Conservation (phyloP, 2,797 vertebrate species). For the Channallabes apus region DNA sequence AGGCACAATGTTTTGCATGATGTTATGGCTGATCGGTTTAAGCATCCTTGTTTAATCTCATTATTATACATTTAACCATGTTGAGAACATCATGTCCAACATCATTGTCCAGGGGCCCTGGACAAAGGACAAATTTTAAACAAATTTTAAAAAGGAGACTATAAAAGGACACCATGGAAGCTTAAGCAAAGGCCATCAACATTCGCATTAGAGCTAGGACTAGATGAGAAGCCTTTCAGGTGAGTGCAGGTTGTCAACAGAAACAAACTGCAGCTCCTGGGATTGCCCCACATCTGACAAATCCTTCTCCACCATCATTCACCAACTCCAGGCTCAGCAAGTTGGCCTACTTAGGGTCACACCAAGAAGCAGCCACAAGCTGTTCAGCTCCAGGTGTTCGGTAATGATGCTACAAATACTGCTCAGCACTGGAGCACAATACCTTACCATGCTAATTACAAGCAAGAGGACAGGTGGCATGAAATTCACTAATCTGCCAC, state of each 20-base stretch:
- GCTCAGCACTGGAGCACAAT: constrained; percentile 66
- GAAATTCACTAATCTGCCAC: constrained; percentile 51
- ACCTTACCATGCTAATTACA: constrained; percentile 75
- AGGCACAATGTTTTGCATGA: too few species aligned
- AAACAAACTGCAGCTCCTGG: constrained; percentile 92
- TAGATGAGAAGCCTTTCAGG: constrained; percentile 83
- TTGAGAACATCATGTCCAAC: too few species aligned
- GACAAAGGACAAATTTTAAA: constrained; percentile 12
- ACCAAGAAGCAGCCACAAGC: constrained; percentile 78
- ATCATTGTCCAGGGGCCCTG: too few species aligned
- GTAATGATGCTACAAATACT: constrained; percentile 77
- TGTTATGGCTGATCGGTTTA: too few species aligned
- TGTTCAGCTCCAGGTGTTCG: constrained; percentile 83
- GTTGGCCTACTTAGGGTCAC: constrained; percentile 77
- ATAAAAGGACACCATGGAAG: constrained; percentile 38
- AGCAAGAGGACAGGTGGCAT: constrained; percentile 46
- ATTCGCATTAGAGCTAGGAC: constrained; percentile 81
- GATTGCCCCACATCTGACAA: constrained; percentile 94
- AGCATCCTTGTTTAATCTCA: background rate
- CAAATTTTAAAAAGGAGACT: constrained; percentile 42
- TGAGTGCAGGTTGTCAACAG: constrained; percentile 88
- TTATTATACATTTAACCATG: background rate
- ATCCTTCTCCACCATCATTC: constrained; percentile 78
- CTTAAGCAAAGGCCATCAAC: constrained; percentile 64
- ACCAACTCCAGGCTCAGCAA: constrained; percentile 74